These are phyloP conservation scores for Pungitius pungitius DNA, from an alignment of 2,113 vertebrate species.

Conservation along the genomic window DNA sequence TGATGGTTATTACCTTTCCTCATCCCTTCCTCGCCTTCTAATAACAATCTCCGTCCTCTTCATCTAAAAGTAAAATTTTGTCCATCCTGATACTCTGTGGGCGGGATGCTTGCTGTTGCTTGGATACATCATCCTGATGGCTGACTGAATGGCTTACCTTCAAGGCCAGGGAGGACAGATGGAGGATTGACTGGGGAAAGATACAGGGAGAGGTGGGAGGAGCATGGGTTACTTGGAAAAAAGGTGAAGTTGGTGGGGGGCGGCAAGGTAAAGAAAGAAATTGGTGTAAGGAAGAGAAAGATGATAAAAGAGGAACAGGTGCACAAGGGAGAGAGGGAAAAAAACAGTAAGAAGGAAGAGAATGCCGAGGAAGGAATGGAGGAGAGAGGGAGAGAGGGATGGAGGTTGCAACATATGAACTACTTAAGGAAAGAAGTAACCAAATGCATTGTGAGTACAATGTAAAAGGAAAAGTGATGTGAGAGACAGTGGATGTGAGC, in stretches of 20 bases:
- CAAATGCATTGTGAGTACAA: neutral
- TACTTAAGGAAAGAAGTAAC: neutral
- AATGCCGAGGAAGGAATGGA: neutral
- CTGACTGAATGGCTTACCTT: constrained; percentile 29
- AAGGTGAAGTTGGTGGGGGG: neutral
- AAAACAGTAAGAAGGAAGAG: neutral
- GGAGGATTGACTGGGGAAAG: constrained; percentile 14
- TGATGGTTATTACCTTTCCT: neutral
- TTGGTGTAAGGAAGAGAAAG: neutral
- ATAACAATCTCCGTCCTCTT: constrained; percentile 8
- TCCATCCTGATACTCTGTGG: constrained; percentile 44
- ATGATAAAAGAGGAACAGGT: neutral
- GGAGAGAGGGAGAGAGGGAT: neutral
- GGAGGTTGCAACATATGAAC: neutral
- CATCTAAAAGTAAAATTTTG: constrained; percentile 37
- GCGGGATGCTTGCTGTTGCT: constrained; percentile 61
- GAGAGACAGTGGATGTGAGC: too few relatives aligned
- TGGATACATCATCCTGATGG: constrained; percentile 54
- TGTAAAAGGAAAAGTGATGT: neutral
- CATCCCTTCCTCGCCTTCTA: constrained; percentile 2
- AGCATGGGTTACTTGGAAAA: neutral
- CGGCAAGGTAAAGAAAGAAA: neutral
- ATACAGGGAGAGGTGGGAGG: neutral
- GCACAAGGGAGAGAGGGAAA: neutral
- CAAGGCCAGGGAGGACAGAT: constrained; percentile 19